These are phyloP conservation scores for Sula dactylatra DNA, from an alignment of 2,113 vertebrate genomes.

Conservation along the genomic window DNA sequence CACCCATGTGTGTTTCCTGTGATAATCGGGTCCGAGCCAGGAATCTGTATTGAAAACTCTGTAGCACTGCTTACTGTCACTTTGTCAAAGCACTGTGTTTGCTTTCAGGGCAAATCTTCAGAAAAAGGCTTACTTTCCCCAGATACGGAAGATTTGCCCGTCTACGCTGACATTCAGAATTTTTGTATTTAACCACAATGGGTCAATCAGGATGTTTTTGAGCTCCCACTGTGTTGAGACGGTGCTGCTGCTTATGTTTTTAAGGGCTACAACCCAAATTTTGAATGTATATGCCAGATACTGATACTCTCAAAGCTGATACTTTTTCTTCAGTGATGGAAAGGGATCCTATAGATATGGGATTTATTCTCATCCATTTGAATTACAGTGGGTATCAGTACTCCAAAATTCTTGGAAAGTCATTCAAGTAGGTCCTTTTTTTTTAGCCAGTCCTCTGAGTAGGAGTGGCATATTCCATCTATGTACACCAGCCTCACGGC, in stretches of 20 bases:
- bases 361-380: background rate
- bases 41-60: background rate
- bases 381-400: background rate
- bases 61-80: background rate
- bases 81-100: background rate
- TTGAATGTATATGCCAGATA: background rate
- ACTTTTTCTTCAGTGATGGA: background rate
- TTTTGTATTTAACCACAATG: background rate
- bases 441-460: background rate
- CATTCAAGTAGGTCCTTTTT: background rate
- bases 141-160: background rate
- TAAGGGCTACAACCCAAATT: background rate
- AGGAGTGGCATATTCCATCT: background rate
- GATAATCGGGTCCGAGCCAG: background rate
- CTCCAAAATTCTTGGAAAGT: background rate
- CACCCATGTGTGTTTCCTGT: background rate
- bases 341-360: background rate
- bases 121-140: background rate
- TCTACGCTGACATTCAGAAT: background rate
- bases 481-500: background rate
- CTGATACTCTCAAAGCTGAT: background rate
- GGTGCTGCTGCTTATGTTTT: background rate
- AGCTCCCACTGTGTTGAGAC: background rate
- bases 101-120: background rate
- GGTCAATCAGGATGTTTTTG: background rate